Percentiles rank a stretch among this genome's conserved stretches.
phyloP scores from a whole-genome alignment of 2,797 vertebrate species.

The Cheirogaleus major region DNA sequence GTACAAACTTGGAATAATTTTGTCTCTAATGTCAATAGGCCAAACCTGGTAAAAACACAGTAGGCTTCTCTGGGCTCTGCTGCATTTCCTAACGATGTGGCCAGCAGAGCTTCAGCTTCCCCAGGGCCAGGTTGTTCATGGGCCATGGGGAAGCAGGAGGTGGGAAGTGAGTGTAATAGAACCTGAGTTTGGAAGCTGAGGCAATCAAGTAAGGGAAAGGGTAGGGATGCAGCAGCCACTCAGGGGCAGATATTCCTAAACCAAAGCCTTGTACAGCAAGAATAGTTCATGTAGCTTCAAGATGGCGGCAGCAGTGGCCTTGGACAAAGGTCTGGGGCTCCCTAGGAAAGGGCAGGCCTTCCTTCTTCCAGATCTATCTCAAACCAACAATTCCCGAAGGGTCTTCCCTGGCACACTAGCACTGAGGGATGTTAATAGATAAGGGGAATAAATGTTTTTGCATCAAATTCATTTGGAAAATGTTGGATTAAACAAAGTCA shows the following conservation, averaged over 20 bases:
- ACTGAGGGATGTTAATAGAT: background rate
- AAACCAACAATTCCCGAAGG: background rate
- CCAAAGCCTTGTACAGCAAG: background rate
- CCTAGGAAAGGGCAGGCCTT: background rate
- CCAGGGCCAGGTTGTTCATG: background rate
- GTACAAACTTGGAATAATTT: background rate
- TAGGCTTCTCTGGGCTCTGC: no score
- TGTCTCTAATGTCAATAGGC: background rate
- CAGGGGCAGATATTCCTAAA: background rate
- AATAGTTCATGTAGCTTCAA: background rate
- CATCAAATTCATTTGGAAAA: background rate
- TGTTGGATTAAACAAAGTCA: background rate
- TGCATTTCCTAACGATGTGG: no score
- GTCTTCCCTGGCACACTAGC: background rate
- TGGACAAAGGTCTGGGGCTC: accelerated
- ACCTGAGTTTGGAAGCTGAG: background rate
- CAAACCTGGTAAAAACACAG: background rate
- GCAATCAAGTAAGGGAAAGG: background rate
- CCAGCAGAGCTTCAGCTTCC: background rate
- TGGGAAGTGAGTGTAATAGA: background rate
- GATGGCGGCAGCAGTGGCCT: background rate
- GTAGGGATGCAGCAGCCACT: background rate
- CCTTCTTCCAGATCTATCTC: background rate
- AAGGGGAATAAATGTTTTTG: background rate
- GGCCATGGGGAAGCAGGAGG: background rate